Percentiles rank a stretch among this genome's conserved stretches.
These are phyloP conservation scores for Amaurobius ferox DNA, from an alignment of 2,888 invertebrate genomes.

Conservation along the genomic window DNA sequence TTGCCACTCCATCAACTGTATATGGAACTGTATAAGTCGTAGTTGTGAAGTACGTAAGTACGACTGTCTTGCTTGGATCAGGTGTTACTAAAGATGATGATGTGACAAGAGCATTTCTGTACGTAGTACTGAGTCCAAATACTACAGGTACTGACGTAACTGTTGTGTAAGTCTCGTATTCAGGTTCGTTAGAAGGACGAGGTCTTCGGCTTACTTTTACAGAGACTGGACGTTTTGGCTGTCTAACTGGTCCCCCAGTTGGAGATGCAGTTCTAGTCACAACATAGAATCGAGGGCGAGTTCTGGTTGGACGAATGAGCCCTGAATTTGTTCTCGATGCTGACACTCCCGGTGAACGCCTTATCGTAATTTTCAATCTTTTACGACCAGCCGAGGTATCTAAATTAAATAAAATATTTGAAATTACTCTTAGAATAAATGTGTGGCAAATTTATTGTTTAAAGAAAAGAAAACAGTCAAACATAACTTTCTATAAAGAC, in stretches of 20 bases:
- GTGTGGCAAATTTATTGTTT: not conserved
- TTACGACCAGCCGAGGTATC: constrained; percentile 34
- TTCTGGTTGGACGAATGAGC: constrained; percentile 43
- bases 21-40: constrained; percentile 75
- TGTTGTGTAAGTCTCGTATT: constrained; percentile 68
- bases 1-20: constrained; percentile 84
- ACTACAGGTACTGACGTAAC: constrained; percentile 73
- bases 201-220: constrained; percentile 64
- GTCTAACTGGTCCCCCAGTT: constrained; percentile 21
- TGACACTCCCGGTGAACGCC: constrained; percentile 49
- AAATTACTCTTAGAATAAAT: not conserved
- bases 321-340: constrained; percentile 42
- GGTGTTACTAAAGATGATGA: constrained; percentile 64
- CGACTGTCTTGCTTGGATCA: constrained; percentile 54
- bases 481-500: no score
- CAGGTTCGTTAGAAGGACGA: constrained; percentile 50
- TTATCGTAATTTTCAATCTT: constrained; percentile 64
- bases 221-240: constrained; percentile 61
- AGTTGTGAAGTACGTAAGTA: constrained; percentile 74
- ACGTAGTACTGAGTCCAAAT: constrained; percentile 73
- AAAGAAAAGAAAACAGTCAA: no score
- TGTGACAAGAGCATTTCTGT: constrained; percentile 63
- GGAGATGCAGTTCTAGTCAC: constrained; percentile 71
- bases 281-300: constrained; percentile 70
- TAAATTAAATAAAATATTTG: not conserved